A percentile compares a stretch with the other conserved stretches of the same genome.
Evolutionary conservation across 2,797 vertebrate species (phyloP).

Genomic region (Acanthiza pusilla): DNA sequence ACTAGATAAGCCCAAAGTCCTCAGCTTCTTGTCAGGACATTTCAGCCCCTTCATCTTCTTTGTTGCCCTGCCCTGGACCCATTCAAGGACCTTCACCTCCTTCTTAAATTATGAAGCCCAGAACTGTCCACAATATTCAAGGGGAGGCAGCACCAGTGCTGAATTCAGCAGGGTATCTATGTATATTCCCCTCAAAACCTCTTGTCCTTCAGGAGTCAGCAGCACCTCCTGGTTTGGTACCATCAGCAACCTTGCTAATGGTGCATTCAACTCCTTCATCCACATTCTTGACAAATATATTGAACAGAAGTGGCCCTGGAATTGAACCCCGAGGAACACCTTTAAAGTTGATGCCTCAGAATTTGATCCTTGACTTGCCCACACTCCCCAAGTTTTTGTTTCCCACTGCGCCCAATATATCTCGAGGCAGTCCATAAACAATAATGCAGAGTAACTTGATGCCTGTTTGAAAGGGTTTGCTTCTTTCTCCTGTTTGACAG

Average conservation of each 20-base stretch:
- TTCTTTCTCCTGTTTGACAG: not conserved
- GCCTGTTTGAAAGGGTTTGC: not conserved
- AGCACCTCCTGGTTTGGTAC: not conserved
- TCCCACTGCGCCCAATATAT: accelerated
- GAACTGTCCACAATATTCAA: not conserved
- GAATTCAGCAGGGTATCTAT: not conserved
- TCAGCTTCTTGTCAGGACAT: not conserved
- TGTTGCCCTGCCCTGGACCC: not conserved
- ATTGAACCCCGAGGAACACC: not conserved
- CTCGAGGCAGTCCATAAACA: not conserved
- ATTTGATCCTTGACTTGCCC: not conserved
- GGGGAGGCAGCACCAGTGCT: not conserved
- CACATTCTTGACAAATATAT: not conserved
- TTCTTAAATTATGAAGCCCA: not conserved
- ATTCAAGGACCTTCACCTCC: not conserved
- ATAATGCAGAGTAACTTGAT: not conserved
- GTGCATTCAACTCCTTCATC: not conserved
- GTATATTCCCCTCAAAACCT: not conserved
- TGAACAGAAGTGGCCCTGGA: not conserved
- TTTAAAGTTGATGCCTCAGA: not conserved
- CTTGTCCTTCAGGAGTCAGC: not conserved
- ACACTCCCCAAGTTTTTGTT: not conserved
- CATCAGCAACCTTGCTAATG: not conserved
- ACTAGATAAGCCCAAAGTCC: not conserved
- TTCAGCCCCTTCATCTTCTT: not conserved